Conservation (phyloP, 1,140 invertebrate genomes). For the Brachionus plicatilis region DNA sequence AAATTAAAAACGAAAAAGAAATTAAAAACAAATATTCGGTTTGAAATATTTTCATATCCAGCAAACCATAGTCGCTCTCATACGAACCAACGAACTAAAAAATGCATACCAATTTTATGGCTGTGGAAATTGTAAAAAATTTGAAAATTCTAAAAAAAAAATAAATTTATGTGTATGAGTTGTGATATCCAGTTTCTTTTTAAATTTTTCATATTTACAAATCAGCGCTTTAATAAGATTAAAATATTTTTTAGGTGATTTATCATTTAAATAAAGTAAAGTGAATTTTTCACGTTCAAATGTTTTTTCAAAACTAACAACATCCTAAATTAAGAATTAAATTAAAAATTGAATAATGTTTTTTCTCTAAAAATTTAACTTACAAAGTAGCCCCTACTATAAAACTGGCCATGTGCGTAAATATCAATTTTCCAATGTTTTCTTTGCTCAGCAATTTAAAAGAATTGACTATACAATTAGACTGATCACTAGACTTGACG, state of each 20-base stretch:
- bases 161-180: background rate
- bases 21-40: conserved; percentile 2
- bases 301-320: conserved; percentile 28
- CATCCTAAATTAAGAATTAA: conserved; percentile 3
- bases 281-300: conserved; percentile 18
- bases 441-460: background rate
- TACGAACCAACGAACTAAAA: conserved; percentile 1
- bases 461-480: conserved; percentile 17
- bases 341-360: background rate
- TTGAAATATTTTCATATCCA: conserved; percentile 21
- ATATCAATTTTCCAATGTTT: conserved; percentile 36
- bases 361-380: background rate
- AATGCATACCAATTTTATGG: background rate
- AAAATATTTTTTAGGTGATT: background rate
- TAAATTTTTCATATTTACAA: background rate
- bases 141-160: conserved; percentile 4
- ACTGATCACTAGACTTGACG: background rate
- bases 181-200: background rate
- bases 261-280: conserved; percentile 33
- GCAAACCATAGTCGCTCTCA: background rate
- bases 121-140: background rate
- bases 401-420: conserved; percentile 38
- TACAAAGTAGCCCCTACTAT: conserved; percentile 39
- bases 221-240: background rate
- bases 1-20: background rate